phyloP scores from a whole-genome alignment of 1,140 invertebrate genomes.

The Bombyx mori region ASM3026992v2 NC_085117.1:13519001-13519500 shows the following conservation, averaged over 20 bases:
- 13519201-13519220: constrained; percentile 68
- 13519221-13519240: constrained; percentile 62
- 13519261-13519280: neutral
- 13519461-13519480: constrained; percentile 9
- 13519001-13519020: no score
- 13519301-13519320: neutral
- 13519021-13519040: no score
- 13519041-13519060: no score
- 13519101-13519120: no score
- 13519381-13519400: neutral
- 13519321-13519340: neutral
- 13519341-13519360: neutral
- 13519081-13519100: no score
- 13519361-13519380: neutral
- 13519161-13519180: neutral
- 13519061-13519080: no score
- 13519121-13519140: neutral
- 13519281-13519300: neutral
- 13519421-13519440: constrained; percentile 50
- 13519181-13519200: constrained; percentile 41
- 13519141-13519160: neutral
- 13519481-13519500: neutral
- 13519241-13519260: constrained; percentile 49
- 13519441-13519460: constrained; percentile 44
- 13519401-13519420: constrained; percentile 18